phyloP scores from a whole-genome alignment of 1,140 invertebrate species.

The Plectrocnemia conspersa region DNA sequence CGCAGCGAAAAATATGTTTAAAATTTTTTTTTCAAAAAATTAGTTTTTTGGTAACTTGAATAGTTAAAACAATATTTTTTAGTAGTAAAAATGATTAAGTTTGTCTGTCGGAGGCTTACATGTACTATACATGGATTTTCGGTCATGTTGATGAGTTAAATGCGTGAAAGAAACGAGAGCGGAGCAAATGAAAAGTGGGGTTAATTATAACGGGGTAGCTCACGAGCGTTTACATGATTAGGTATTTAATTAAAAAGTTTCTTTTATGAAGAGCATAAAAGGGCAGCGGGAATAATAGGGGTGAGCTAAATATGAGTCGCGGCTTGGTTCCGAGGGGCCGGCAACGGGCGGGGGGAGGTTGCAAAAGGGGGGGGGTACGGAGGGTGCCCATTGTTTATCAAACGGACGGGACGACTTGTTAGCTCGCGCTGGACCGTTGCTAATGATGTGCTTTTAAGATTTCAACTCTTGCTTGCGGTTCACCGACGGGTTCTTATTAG shows the following conservation, averaged over 20 bases:
- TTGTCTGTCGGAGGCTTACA: too few relatives aligned
- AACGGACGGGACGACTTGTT: neutral
- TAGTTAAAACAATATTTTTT: too few relatives aligned
- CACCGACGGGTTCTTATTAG: too few relatives aligned
- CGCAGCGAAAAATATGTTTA: too few relatives aligned
- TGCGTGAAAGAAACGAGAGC: constrained; percentile 1
- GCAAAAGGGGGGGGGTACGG: neutral
- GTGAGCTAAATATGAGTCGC: constrained; percentile 21
- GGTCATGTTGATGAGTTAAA: too few relatives aligned
- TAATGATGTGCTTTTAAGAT: too few relatives aligned
- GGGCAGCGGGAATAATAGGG: constrained; percentile 31
- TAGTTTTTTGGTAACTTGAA: too few relatives aligned
- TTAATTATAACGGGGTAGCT: constrained; percentile 26
- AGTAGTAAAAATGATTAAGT: too few relatives aligned
- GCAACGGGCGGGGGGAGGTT: neutral
- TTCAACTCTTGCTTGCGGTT: too few relatives aligned
- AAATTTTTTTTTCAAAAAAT: too few relatives aligned
- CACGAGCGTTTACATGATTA: constrained; percentile 35
- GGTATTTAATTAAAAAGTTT: constrained; percentile 37
- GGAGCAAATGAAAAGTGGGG: constrained; percentile 17
- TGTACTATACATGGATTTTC: too few relatives aligned
- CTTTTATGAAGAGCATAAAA: constrained; percentile 36
- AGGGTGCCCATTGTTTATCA: constrained; percentile 10
- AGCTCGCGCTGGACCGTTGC: too few relatives aligned
- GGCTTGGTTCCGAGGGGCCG: neutral